A percentile compares a stretch with the other conserved stretches of the same genome.
Evolutionary conservation across 2,888 invertebrate species (phyloP).

Genomic region (Cosmia pyralina): DNA sequence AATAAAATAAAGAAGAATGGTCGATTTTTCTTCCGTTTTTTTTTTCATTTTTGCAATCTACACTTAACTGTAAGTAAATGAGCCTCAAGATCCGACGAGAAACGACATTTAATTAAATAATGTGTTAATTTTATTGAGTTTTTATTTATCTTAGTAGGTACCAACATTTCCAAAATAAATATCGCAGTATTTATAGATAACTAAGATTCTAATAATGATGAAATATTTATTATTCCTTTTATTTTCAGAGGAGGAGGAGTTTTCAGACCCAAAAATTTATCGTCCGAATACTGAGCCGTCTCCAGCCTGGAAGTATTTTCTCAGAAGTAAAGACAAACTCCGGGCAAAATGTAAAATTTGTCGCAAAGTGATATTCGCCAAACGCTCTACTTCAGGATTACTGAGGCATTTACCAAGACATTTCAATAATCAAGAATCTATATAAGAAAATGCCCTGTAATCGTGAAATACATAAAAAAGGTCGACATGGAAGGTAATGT

Average conservation of each 20-base stretch:
- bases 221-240: not conserved
- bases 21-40: too few species aligned
- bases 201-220: not conserved
- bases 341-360: conserved; percentile 35
- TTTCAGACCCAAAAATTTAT: conserved; percentile 9
- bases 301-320: conserved; percentile 33
- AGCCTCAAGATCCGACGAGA: not conserved
- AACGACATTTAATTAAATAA: not conserved
- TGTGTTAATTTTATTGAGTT: too few species aligned
- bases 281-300: conserved; percentile 24
- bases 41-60: too few species aligned
- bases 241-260: conserved; percentile 25
- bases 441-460: not conserved
- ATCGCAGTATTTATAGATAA: not conserved
- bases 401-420: conserved; percentile 13
- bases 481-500: not conserved
- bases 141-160: too few species aligned
- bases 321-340: conserved; percentile 27
- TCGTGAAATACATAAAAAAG: not conserved
- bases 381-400: conserved; percentile 32
- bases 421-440: not conserved
- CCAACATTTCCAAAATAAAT: not conserved
- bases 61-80: too few species aligned
- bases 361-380: conserved; percentile 16
- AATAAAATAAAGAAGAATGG: too few species aligned